These are phyloP conservation scores for Agriopis marginaria DNA, from an alignment of 2,888 invertebrate species.

Conservation along the genomic window DNA sequence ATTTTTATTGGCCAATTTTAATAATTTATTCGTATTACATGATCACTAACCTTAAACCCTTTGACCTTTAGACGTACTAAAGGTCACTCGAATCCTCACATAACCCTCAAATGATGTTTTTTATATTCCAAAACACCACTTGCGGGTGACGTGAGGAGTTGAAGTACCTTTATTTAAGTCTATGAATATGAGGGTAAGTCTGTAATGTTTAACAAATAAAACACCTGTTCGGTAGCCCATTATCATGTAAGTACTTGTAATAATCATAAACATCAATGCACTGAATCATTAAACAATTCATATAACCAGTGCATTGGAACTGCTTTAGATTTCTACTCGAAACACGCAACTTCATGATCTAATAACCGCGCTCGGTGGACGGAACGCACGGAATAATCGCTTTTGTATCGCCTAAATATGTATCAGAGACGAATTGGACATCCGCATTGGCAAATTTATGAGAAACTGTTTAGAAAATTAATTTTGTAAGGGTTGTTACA, in stretches of 20 bases:
- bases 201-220: no score
- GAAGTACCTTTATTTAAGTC: no score
- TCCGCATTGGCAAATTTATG: slow-evolving; percentile 20
- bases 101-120: no score
- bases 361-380: slow-evolving; percentile 52
- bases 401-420: slow-evolving; percentile 38
- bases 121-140: no score
- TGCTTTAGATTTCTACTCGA: slow-evolving; percentile 59
- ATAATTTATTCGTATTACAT: no score
- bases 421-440: slow-evolving; percentile 24
- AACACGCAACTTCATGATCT: slow-evolving; percentile 70
- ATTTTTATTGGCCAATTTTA: no score
- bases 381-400: slow-evolving; percentile 52
- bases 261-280: slow-evolving; percentile 30
- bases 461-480: not conserved
- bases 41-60: no score
- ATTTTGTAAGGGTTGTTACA: not conserved
- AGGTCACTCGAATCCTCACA: no score
- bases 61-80: no score
- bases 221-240: no score
- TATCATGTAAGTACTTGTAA: not conserved
- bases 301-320: slow-evolving; percentile 44
- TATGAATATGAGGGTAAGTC: no score
- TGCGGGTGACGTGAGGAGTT: no score
- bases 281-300: slow-evolving; percentile 34